A percentile compares a stretch with the other conserved stretches of the same genome.
phyloP scores from a whole-genome alignment of 2,113 vertebrate species.

The Barnardius zonarius region DNA sequence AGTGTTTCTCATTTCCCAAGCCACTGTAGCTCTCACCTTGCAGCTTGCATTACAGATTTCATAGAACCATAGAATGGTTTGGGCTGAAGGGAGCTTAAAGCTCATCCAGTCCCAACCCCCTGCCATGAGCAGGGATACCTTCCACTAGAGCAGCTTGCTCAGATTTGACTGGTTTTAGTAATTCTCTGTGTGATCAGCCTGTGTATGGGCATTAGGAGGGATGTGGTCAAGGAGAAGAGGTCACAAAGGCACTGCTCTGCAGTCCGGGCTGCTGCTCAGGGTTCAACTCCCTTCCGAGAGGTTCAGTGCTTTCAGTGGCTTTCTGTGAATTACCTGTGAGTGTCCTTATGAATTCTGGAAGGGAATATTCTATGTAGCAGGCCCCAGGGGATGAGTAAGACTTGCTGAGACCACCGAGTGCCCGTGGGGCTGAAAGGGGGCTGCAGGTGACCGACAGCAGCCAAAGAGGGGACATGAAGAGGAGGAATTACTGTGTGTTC shows the following conservation, averaged over 20 bases:
- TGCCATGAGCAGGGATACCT: not conserved
- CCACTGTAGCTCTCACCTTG: not conserved
- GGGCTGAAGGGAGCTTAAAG: not conserved
- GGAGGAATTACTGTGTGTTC: not conserved
- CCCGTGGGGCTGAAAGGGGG: not conserved
- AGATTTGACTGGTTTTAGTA: not conserved
- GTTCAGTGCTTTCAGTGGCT: not conserved
- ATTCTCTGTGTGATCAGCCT: accelerated
- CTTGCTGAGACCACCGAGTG: accelerated
- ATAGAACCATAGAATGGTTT: not conserved
- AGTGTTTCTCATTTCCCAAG: not conserved
- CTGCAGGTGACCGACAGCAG: not conserved
- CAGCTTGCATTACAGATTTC: not conserved
- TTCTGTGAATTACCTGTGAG: not conserved
- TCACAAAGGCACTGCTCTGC: not conserved
- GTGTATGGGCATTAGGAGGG: not conserved
- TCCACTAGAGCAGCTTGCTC: not conserved
- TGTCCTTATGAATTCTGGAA: not conserved
- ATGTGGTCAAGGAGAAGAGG: not conserved
- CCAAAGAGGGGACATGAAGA: not conserved
- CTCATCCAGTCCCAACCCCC: not conserved
- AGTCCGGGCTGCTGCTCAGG: not conserved
- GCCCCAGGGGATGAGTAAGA: not conserved
- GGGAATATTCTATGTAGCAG: not conserved
- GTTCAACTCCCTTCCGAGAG: not conserved